Evolutionary conservation across 1,140 invertebrate genomes (phyloP).

Genomic region (Steinernema khuongi): DNA sequence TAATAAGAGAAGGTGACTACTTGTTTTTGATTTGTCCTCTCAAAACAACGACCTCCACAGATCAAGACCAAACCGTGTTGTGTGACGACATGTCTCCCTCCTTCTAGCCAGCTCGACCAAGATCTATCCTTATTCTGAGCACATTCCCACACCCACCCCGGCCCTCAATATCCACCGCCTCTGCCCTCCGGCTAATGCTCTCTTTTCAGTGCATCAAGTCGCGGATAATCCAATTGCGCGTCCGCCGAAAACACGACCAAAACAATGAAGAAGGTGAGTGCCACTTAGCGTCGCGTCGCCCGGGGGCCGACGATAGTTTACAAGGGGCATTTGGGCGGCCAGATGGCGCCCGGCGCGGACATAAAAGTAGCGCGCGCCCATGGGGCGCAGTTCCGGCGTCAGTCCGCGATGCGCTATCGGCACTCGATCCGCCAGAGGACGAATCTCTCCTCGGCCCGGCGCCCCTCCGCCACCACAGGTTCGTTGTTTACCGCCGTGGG

Average conservation of each 20-base stretch:
- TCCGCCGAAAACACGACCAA: constrained; percentile 17
- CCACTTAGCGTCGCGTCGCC: neutral
- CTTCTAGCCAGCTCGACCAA: too few species aligned
- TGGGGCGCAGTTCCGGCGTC: constrained; percentile 4
- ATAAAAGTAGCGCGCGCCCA: neutral
- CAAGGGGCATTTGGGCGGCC: constrained; percentile 7
- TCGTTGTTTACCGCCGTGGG: neutral
- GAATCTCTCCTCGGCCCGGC: neutral
- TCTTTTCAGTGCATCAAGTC: constrained; percentile 22
- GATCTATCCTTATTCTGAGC: too few species aligned
- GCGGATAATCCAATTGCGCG: constrained; percentile 12
- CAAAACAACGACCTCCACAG: too few species aligned
- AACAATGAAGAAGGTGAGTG: constrained; percentile 16
- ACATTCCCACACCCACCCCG: too few species aligned
- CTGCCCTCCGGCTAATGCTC: neutral
- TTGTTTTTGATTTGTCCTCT: too few species aligned
- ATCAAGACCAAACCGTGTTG: too few species aligned
- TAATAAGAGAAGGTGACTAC: too few species aligned
- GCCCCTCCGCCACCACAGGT: neutral
- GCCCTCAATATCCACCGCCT: too few species aligned
- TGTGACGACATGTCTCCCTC: too few species aligned
- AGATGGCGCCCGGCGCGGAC: neutral
- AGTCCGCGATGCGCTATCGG: neutral
- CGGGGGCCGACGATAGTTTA: neutral
- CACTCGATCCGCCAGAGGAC: neutral